These are phyloP conservation scores for Pomatostomus ruficeps DNA, from an alignment of 2,113 vertebrate species.

Conservation along the genomic window DNA sequence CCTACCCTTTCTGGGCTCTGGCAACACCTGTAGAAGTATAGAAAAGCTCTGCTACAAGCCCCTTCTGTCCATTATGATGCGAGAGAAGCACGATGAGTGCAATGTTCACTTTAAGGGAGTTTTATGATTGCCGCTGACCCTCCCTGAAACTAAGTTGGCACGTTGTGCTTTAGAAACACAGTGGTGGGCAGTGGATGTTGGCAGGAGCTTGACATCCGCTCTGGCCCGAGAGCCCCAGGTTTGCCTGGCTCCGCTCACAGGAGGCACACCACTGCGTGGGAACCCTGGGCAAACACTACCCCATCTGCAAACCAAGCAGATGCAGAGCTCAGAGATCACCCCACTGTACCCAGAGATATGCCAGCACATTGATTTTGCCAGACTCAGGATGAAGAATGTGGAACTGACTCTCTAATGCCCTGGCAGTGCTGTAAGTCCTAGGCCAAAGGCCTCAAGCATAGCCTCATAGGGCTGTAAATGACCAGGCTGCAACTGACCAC, in stretches of 20 bases:
- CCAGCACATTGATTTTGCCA: neutral
- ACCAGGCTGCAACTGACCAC: neutral
- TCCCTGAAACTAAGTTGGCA: neutral
- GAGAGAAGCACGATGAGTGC: neutral
- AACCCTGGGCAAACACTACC: neutral
- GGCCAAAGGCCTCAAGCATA: neutral
- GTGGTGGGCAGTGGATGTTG: neutral
- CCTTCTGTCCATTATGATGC: neutral
- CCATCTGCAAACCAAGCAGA: neutral
- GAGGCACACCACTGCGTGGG: neutral
- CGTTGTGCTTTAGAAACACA: neutral
- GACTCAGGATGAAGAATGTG: neutral
- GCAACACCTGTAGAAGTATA: neutral
- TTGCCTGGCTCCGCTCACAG: neutral
- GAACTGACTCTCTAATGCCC: neutral
- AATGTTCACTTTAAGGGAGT: neutral
- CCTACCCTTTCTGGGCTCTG: neutral
- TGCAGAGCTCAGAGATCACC: neutral
- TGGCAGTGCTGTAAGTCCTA: neutral
- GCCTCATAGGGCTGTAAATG: neutral
- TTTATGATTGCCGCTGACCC: neutral
- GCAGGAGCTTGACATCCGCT: neutral
- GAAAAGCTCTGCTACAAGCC: neutral
- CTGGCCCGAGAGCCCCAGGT: neutral
- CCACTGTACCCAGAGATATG: neutral